phyloP scores from a whole-genome alignment of 1,140 invertebrate genomes.

The Pseudoatta argentina region DNA sequence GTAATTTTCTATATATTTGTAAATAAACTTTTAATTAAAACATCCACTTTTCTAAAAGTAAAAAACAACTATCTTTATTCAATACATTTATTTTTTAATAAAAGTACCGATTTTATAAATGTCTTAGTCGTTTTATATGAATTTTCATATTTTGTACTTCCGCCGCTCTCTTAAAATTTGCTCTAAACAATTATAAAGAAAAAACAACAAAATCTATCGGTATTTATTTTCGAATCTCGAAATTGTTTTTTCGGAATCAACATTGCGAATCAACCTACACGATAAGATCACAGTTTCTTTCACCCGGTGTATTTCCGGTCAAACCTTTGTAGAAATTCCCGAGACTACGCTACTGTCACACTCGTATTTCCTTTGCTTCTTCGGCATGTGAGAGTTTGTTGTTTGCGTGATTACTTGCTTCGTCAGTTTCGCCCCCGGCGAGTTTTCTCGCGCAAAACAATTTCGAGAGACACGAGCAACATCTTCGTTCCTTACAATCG shows the following conservation, averaged over 20 bases:
- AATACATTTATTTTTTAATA: neutral
- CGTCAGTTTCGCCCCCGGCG: conserved; percentile 55
- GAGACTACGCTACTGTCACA: conserved; percentile 38
- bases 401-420: conserved; percentile 79
- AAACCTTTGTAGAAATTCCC: conserved; percentile 14
- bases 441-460: conserved; percentile 77
- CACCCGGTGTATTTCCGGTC: conserved; percentile 42
- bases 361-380: conserved; percentile 33
- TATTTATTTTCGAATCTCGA: conserved; percentile 41
- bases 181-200: conserved; percentile 21
- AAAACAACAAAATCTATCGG: neutral
- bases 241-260: conserved; percentile 51
- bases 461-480: conserved; percentile 72
- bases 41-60: neutral
- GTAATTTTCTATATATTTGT: neutral
- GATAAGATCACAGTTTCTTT: conserved; percentile 25
- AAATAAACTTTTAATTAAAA: neutral
- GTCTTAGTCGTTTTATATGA: neutral
- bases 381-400: conserved; percentile 65
- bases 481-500: conserved; percentile 57
- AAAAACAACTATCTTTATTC: conserved; percentile 9
- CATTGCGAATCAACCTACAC: neutral
- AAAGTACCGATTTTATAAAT: neutral
- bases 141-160: neutral
- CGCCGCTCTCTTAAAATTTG: conserved; percentile 12